Evolutionary conservation across 1,140 invertebrate species (phyloP), one percentile per base, ranked within the genome.

Genomic region (Fopius arisanus): DNA sequence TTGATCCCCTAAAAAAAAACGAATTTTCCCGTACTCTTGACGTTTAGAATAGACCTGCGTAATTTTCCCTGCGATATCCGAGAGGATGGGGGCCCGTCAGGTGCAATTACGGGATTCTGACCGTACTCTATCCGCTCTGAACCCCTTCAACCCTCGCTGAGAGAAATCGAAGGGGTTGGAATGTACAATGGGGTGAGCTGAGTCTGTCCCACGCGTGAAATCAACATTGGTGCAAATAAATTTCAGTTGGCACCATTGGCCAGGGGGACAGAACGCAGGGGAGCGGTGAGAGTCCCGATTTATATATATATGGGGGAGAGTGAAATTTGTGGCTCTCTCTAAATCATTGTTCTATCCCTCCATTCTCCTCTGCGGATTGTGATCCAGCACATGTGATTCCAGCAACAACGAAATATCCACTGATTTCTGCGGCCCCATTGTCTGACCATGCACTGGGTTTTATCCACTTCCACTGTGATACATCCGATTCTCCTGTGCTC

Each of bases 211-310:
- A 66, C 31, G 72, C 43, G 71, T 78, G 74, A 72, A 76, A 75
- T 81, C 78, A 78, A 79, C 80, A 79, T 79, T 80, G 68, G 69
- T 43, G 67, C 31, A 80, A 81, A 80, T 82, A 80, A 80, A 80
- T 82, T 78, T 75, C 66, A 72, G 33, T 43, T 59, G 54, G 19
- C 23, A 26, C 23, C n/a, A n/a, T n/a, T 26, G 14, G 16, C 2
- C 29, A 43, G 19, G 10, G 19, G 19, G 10, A 26, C 40, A 21
- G 43, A 37, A 41, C 3, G 2, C 29, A 28, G 16, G 41, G 67
- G 21, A 29, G 14, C 16, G 67, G 0, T 26, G 41, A 54, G n/a
- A 68, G 37, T 10, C 33, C 29, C 40, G 10, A 67, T 40, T 19
- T 67, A 40, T 26, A 28, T 9, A 6, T 6, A 21, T 43, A 43